These are phyloP conservation scores for Oreochromis niloticus DNA, from an alignment of 2,113 vertebrate species.

Conservation along the genomic window DNA sequence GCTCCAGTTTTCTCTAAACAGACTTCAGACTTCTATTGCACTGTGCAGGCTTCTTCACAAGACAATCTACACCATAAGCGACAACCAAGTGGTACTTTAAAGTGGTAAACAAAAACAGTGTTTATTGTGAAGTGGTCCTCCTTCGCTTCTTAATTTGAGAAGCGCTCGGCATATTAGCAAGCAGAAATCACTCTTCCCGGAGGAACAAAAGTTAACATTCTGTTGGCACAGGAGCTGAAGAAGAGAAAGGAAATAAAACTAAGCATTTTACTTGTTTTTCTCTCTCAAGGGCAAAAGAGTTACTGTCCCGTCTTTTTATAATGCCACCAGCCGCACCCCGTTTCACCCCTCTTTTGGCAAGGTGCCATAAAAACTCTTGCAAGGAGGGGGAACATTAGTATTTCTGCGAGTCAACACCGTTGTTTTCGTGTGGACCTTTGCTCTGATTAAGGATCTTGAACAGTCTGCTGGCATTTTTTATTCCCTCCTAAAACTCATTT, in stretches of 20 bases:
- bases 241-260: slow-evolving; percentile 10
- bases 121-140: slow-evolving; percentile 15
- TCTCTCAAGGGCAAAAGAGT: slow-evolving; percentile 55
- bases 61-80: slow-evolving; percentile 19
- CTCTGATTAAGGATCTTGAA: slow-evolving; percentile 59
- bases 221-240: not conserved
- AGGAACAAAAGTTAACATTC: slow-evolving; percentile 31
- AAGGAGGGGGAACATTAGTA: slow-evolving; percentile 41
- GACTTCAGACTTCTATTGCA: slow-evolving; percentile 33
- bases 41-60: not conserved
- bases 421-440: slow-evolving; percentile 66
- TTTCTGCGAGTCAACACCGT: slow-evolving; percentile 50
- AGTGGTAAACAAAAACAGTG: slow-evolving; percentile 48
- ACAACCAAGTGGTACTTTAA: slow-evolving; percentile 35
- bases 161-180: slow-evolving; percentile 11
- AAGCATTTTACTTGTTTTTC: slow-evolving; percentile 31
- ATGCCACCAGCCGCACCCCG: not conserved
- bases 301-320: slow-evolving; percentile 28
- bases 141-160: slow-evolving; percentile 38
- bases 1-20: slow-evolving; percentile 44
- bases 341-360: slow-evolving; percentile 21
- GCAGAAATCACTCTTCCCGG: not conserved
- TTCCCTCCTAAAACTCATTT: slow-evolving; percentile 60
- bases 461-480: slow-evolving; percentile 49
- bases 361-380: slow-evolving; percentile 15